phyloP scores from a whole-genome alignment of 2,797 vertebrate genomes.

The Enteromius treurensis region DNA sequence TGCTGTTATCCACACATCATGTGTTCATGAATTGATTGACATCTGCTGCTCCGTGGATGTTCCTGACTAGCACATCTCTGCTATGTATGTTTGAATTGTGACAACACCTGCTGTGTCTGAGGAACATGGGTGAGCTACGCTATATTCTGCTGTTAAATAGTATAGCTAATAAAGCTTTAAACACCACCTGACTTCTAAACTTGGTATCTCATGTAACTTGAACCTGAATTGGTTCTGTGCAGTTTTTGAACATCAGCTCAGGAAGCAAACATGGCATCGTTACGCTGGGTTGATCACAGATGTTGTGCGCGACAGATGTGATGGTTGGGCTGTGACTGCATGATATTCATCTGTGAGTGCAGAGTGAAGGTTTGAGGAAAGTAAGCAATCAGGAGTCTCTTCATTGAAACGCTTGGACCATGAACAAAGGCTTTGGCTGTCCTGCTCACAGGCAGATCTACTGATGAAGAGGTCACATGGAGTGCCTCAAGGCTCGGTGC shows the following conservation, averaged over 20 bases:
- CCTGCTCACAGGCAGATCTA: not conserved
- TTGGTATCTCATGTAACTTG: not conserved
- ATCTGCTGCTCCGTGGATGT: not conserved
- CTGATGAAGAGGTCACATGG: not conserved
- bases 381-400: not conserved
- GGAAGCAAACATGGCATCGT: not conserved
- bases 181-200: not conserved
- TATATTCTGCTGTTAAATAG: constrained; percentile 26
- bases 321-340: not conserved
- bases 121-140: not conserved
- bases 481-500: not conserved
- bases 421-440: not conserved
- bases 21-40: not conserved
- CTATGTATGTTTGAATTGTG: not conserved
- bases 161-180: constrained; percentile 25
- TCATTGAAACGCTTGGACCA: not conserved
- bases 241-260: not conserved
- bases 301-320: not conserved
- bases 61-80: not conserved
- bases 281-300: not conserved
- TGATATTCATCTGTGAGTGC: not conserved
- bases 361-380: not conserved
- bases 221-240: not conserved
- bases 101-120: not conserved
- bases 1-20: constrained; percentile 7